Conservation (phyloP, 1,140 invertebrate species). For the Tribolium castaneum region DNA sequence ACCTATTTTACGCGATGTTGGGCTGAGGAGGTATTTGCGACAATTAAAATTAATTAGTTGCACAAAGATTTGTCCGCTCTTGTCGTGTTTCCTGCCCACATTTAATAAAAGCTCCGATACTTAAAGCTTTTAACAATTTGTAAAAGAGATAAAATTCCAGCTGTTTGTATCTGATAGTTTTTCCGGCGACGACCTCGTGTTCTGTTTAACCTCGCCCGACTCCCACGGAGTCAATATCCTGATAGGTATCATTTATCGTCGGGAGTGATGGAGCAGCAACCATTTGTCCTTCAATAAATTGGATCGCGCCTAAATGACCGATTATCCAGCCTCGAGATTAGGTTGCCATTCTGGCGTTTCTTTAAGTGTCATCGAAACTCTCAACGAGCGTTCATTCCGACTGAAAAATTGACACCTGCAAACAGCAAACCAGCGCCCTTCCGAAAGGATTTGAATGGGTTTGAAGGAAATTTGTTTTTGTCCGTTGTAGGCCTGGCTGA, state of each 20-base stretch:
- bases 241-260: conserved; percentile 18
- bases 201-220: not conserved
- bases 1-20: not conserved
- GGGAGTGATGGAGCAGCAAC: not conserved
- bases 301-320: not conserved
- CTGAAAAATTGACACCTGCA: not conserved
- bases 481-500: not conserved
- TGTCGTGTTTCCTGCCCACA: no score
- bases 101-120: not conserved
- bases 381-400: not conserved
- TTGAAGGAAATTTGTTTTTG: not conserved
- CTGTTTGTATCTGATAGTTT: not conserved
- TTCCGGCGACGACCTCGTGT: not conserved
- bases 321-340: not conserved
- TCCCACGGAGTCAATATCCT: conserved; percentile 4
- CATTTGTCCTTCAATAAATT: conserved; percentile 25
- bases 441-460: no score
- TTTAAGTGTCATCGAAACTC: not conserved
- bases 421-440: not conserved
- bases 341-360: not conserved
- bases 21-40: not conserved
- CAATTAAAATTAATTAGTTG: not conserved
- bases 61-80: not conserved
- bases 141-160: not conserved
- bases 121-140: not conserved